Evolutionary conservation across 2,888 invertebrate species (phyloP), one percentile per base, ranked within the genome.

Genomic region (Corbicula japonica): DNA sequence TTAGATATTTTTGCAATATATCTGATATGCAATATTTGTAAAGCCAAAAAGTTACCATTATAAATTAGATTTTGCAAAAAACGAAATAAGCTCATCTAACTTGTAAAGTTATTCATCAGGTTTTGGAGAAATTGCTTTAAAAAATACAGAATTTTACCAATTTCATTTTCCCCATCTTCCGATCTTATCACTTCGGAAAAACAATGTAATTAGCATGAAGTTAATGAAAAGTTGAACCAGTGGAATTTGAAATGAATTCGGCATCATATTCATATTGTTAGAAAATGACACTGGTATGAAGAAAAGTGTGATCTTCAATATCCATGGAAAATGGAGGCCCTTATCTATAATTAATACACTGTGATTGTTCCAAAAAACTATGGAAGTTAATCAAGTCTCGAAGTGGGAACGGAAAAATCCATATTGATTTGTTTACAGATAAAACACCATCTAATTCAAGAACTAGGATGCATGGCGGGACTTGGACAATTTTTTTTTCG

Each of bases 261-360:
- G 74, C 63, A 69, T 48, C 44, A 65, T 69, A 66, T 58, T 68
- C 80, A 80, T 80, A 76, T 69, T 70, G 54, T 68, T 34, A 48
- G n/a, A 32, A 54, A 66, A 54, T 78, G 69, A 79, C 71, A 78
- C 52, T 48, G 56, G 38, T 76, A 58, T 50, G 50, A 68, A 63
- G 63, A 50, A 69, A 79, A 76, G 54, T 74, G 70, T 73, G 76
- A 76, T 79, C 79, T 65, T 76, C 74, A 66, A 76, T 80, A 83
- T 75, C 75, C 80, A 52, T 69, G 70, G 74, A 75, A 83, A 83
- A 80, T 76, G 77, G 75, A 80, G 44, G 63, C 74, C 72, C 77
- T 83, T 83, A 83, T 83, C 83, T 83, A 80, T 83, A 83, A 83
- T 83, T 83, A 83, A 83, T 83, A 83, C 82, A 79, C 78, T 60